Evolutionary conservation across 2,888 invertebrate species (phyloP).

Genomic region (Antitype chi): DNA sequence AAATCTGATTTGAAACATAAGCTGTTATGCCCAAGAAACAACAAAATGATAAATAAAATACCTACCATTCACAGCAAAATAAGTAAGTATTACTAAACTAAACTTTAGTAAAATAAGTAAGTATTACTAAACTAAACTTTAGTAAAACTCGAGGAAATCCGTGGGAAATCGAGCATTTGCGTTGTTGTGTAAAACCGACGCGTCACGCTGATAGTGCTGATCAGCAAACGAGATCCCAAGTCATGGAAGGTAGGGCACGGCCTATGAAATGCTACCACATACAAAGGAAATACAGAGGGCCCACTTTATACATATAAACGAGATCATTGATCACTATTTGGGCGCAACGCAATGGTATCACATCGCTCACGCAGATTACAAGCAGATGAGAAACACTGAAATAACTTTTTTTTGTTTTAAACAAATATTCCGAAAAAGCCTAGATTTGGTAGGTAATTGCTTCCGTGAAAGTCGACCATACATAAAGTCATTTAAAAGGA

Average conservation of each 20-base stretch:
- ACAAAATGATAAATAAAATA: conserved; percentile 11
- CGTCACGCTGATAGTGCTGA: conserved; percentile 51
- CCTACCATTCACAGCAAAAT: conserved; percentile 34
- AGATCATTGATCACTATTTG: too few species aligned
- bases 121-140: neutral
- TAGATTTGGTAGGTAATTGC: too few species aligned
- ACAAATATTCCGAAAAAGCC: too few species aligned
- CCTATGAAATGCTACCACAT: neutral
- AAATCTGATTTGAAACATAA: neutral
- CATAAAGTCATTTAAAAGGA: too few species aligned
- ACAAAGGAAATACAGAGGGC: neutral
- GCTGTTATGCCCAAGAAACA: neutral
- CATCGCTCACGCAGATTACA: too few species aligned
- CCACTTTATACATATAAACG: neutral
- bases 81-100: neutral
- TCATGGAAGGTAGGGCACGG: conserved; percentile 35
- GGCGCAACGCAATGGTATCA: too few species aligned
- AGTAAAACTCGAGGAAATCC: conserved; percentile 34
- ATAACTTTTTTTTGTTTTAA: too few species aligned
- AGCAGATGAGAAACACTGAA: too few species aligned
- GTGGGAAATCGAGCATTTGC: conserved; percentile 57
- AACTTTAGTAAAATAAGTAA: conserved; percentile 22
- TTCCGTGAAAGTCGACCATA: too few species aligned
- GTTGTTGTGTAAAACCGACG: neutral
- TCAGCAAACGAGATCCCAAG: conserved; percentile 35